A percentile compares a stretch with the other conserved stretches of the same genome.
These are phyloP conservation scores for Monopterus albus DNA, from an alignment of 2,113 vertebrate species.

Conservation along the genomic window DNA sequence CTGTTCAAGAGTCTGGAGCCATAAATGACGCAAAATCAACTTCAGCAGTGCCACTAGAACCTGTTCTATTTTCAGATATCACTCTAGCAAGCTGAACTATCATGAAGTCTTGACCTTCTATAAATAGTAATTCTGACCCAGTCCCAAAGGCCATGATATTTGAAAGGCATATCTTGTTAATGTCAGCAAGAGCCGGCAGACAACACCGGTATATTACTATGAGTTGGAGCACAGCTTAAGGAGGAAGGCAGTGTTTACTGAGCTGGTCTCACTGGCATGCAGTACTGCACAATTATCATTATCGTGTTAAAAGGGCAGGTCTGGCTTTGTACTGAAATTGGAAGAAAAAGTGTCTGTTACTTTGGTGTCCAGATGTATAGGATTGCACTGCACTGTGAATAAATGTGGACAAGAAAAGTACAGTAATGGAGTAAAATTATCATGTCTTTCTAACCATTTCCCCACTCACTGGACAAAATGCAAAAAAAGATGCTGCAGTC, in stretches of 20 bases:
- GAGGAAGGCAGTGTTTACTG: conserved; percentile 16
- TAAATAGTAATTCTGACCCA: conserved; percentile 81
- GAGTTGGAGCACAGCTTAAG: conserved; percentile 32
- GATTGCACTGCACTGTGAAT: conserved; percentile 32
- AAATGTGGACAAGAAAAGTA: conserved; percentile 65
- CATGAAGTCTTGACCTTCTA: conserved; percentile 75
- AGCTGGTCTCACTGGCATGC: conserved; percentile 30
- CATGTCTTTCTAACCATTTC: conserved; percentile 33
- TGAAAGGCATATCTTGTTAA: conserved; percentile 82
- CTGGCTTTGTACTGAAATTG: conserved; percentile 43
- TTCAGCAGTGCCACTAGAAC: conserved; percentile 45
- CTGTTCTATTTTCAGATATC: conserved; percentile 73
- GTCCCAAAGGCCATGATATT: conserved; percentile 86
- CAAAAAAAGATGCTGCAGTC: conserved; percentile 29
- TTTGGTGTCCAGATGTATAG: conserved; percentile 30
- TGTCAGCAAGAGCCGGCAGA: conserved; percentile 75
- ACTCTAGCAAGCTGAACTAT: conserved; percentile 61
- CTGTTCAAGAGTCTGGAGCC: conserved; percentile 59
- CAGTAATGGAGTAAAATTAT: conserved; percentile 53
- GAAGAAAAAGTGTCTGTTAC: conserved; percentile 41
- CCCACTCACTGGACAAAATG: conserved; percentile 29
- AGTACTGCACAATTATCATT: conserved; percentile 11
- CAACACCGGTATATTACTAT: conserved; percentile 58
- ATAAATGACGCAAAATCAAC: conserved; percentile 57
- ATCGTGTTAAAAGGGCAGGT: conserved; percentile 25